A percentile compares a stretch with the other conserved stretches of the same genome.
Conservation (phyloP, 2,797 vertebrate species). For the Arctocebus calabarensis region DNA sequence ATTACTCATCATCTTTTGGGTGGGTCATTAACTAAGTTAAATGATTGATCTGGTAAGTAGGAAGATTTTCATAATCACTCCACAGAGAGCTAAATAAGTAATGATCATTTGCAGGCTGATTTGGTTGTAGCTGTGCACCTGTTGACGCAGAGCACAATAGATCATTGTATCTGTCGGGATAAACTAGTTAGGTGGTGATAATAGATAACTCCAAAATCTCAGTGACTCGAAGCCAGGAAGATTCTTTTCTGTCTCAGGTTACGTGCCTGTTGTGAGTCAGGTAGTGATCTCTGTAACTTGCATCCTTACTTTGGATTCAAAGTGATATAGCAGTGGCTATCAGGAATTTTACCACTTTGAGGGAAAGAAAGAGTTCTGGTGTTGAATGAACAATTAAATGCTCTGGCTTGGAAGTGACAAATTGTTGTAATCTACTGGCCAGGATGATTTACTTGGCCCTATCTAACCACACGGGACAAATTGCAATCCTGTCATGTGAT, state of each 20-base stretch:
- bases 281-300: not conserved
- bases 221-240: not conserved
- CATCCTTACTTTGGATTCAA: not conserved
- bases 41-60: slow-evolving; percentile 54
- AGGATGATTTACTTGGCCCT: not conserved
- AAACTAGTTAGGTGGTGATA: not conserved
- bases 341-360: not conserved
- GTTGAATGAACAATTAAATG: not conserved
- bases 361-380: not conserved
- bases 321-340: not conserved
- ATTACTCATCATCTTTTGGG: slow-evolving; percentile 50
- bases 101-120: not conserved
- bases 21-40: slow-evolving; percentile 42
- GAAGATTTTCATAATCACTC: slow-evolving; percentile 60
- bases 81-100: slow-evolving; percentile 24
- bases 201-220: not conserved
- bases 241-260: not conserved
- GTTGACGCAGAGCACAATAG: not conserved
- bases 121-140: not conserved
- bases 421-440: not conserved
- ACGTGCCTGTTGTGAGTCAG: not conserved
- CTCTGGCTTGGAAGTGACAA: not conserved
- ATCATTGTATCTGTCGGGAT: not conserved
- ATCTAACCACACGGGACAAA: not conserved
- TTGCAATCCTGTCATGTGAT: not conserved